Percentiles rank a stretch among this genome's conserved stretches.
Evolutionary conservation across 2,888 invertebrate species (phyloP).

Genomic region (Frankliniella intonsa): DNA sequence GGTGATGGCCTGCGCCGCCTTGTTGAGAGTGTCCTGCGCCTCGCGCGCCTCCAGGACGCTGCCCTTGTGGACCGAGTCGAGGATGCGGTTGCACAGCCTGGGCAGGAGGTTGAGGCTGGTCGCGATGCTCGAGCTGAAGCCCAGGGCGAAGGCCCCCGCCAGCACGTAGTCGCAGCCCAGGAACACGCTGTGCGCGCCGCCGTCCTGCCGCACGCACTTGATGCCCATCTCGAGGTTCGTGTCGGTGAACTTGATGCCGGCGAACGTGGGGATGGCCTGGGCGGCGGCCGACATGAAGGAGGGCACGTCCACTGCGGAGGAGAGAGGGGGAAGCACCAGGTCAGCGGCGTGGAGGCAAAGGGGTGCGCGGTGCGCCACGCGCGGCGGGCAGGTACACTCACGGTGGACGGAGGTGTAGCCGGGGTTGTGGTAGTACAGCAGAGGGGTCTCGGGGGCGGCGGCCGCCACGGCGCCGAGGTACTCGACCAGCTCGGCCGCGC

Average conservation of each 20-base stretch:
- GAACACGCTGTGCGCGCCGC: constrained; percentile 38
- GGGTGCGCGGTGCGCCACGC: background rate
- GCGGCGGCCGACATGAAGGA: constrained; percentile 60
- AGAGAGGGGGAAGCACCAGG: background rate
- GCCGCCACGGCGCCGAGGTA: constrained; percentile 63
- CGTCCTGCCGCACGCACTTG: constrained; percentile 53
- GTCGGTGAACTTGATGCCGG: constrained; percentile 79
- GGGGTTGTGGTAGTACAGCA: constrained; percentile 81
- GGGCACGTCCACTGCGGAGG: constrained; percentile 64
- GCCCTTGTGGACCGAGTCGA: constrained; percentile 51
- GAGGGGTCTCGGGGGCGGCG: constrained; percentile 68
- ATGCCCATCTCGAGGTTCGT: constrained; percentile 64
- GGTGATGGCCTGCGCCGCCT: constrained; percentile 52
- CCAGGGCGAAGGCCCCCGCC: constrained; percentile 60
- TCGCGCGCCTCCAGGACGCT: constrained; percentile 50
- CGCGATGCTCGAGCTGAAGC: constrained; percentile 68
- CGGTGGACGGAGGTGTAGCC: constrained; percentile 64
- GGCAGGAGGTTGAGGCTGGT: constrained; percentile 66
- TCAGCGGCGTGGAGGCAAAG: background rate
- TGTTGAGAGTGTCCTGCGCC: constrained; percentile 53
- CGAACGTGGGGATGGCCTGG: constrained; percentile 64
- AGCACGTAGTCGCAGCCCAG: constrained; percentile 58
- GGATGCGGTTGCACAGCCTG: constrained; percentile 53
- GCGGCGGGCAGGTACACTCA: constrained; percentile 48
- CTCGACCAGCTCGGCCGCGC: constrained; percentile 56